Percentiles rank a stretch among this genome's conserved stretches.
Evolutionary conservation across 2,888 invertebrate genomes (phyloP).

Genomic region (Odiellus spinosus): DNA sequence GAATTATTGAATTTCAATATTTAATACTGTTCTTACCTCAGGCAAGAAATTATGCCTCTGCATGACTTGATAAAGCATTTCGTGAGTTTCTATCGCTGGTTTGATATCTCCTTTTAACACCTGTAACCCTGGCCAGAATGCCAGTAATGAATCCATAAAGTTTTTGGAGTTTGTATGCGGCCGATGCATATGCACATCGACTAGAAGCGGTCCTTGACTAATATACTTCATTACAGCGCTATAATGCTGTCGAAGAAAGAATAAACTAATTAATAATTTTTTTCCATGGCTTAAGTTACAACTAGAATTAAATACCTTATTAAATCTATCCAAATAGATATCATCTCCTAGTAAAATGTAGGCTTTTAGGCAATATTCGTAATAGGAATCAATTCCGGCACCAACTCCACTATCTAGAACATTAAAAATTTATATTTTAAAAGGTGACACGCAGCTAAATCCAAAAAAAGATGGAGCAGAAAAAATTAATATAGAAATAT

Average conservation of each 20-base stretch:
- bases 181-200: slow-evolving; percentile 88
- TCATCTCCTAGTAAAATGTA: slow-evolving; percentile 84
- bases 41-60: slow-evolving; percentile 94
- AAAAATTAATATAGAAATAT: too few relatives aligned
- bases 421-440: slow-evolving; percentile 4
- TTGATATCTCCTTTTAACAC: slow-evolving; percentile 75
- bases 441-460: too few relatives aligned
- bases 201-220: slow-evolving; percentile 80
- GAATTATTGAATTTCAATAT: neutral
- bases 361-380: slow-evolving; percentile 93
- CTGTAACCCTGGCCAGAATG: slow-evolving; percentile 92
- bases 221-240: slow-evolving; percentile 94
- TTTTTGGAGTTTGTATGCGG: slow-evolving; percentile 85
- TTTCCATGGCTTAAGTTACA: neutral
- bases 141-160: slow-evolving; percentile 92
- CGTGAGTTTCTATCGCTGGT: slow-evolving; percentile 96
- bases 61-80: slow-evolving; percentile 97
- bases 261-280: neutral
- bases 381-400: slow-evolving; percentile 98
- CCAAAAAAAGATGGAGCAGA: too few relatives aligned
- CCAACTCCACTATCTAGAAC: slow-evolving; percentile 77
- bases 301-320: slow-evolving; percentile 33
- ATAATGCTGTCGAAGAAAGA: slow-evolving; percentile 52
- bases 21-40: slow-evolving; percentile 41
- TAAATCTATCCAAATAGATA: slow-evolving; percentile 81